phyloP scores from a whole-genome alignment of 2,888 invertebrate genomes.

The Tetragnatha montana region DNA sequence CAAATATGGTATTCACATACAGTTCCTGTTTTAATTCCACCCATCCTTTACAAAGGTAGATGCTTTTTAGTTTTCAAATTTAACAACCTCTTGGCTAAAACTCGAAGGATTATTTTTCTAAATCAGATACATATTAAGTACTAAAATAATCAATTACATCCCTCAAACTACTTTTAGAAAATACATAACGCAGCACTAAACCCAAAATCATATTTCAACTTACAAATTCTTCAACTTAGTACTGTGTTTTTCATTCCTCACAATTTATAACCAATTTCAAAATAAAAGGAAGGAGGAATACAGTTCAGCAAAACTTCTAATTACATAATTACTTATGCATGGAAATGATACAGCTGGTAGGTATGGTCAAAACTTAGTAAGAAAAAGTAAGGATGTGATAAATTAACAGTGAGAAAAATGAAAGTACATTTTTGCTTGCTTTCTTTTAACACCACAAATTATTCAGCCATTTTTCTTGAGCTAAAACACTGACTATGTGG shows the following conservation, averaged over 20 bases:
- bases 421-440: conserved; percentile 14
- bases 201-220: no score
- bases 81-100: no score
- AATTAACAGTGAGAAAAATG: conserved; percentile 48
- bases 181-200: no score
- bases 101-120: no score
- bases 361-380: conserved; percentile 3
- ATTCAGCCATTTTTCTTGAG: conserved; percentile 52
- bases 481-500: conserved; percentile 65
- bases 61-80: no score
- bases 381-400: conserved; percentile 43
- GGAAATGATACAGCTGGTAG: background rate
- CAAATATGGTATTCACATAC: no score
- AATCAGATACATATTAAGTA: no score
- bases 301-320: background rate
- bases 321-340: background rate
- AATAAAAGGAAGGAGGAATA: background rate
- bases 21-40: no score
- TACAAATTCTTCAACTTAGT: background rate
- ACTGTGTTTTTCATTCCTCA: background rate
- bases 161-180: no score
- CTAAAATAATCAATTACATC: no score
- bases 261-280: background rate
- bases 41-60: no score
- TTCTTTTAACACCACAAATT: conserved; percentile 23